A percentile compares a stretch with the other conserved stretches of the same genome.
Evolutionary conservation across 2,797 vertebrate genomes (phyloP).

Genomic region (Holocentrus rufus): DNA sequence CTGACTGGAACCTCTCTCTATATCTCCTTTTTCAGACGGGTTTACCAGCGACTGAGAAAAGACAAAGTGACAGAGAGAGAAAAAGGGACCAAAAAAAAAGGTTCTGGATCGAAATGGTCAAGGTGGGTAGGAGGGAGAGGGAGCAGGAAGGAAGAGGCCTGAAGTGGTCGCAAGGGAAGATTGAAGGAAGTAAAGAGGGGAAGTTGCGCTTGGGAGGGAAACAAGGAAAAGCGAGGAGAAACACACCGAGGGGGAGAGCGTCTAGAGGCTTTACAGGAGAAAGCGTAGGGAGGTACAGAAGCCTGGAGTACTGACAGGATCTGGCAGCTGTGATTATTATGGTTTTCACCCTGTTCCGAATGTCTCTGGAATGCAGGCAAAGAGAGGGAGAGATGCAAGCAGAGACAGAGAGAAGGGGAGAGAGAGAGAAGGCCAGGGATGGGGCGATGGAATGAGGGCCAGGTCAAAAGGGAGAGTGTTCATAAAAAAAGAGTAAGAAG

Average conservation of each 20-base stretch:
- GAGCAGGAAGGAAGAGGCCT: constrained; percentile 45
- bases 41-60: constrained; percentile 19
- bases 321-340: constrained; percentile 60
- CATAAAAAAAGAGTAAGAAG: neutral
- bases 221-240: constrained; percentile 21
- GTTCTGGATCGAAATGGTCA: neutral
- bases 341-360: constrained; percentile 44
- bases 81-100: constrained; percentile 19
- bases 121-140: constrained; percentile 32
- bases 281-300: constrained; percentile 35
- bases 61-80: neutral
- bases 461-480: constrained; percentile 44
- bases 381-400: constrained; percentile 17
- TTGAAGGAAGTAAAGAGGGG: constrained; percentile 48
- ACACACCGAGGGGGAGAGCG: constrained; percentile 11
- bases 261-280: constrained; percentile 49
- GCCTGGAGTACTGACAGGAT: constrained; percentile 37
- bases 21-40: constrained; percentile 34
- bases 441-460: constrained; percentile 30
- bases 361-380: constrained; percentile 53
- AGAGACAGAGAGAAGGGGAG: constrained; percentile 5
- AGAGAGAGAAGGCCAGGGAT: constrained; percentile 29
- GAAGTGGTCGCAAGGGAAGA: constrained; percentile 34
- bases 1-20: constrained; percentile 12
- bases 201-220: constrained; percentile 54